Conservation (phyloP, 2,888 invertebrate genomes). For the Euzophera pinguis region DNA sequence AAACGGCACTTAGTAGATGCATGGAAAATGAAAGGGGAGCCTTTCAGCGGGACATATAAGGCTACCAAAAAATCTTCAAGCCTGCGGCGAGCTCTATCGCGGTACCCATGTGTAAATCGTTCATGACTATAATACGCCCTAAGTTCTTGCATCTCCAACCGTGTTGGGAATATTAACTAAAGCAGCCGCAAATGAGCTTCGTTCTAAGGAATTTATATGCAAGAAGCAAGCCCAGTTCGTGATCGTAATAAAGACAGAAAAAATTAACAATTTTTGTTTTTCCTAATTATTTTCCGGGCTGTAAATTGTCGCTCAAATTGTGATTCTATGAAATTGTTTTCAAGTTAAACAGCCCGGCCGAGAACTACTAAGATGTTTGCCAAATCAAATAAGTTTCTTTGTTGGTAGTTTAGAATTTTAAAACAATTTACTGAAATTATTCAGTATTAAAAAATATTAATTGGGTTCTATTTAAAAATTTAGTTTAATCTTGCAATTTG, state of each 20-base stretch:
- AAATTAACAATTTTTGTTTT: neutral
- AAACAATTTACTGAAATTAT: too few species aligned
- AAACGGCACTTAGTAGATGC: too few species aligned
- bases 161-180: constrained; percentile 1
- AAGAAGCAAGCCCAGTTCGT: neutral
- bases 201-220: constrained; percentile 3
- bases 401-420: too few species aligned
- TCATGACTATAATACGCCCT: too few species aligned
- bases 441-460: too few species aligned
- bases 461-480: too few species aligned
- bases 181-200: neutral
- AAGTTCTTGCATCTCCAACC: neutral
- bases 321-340: neutral
- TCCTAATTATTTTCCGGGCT: neutral
- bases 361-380: neutral
- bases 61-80: too few species aligned
- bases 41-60: too few species aligned
- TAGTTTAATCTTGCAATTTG: too few species aligned
- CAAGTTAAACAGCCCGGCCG: neutral
- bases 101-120: too few species aligned
- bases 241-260: neutral
- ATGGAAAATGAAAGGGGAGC: too few species aligned
- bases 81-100: too few species aligned
- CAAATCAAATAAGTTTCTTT: neutral
- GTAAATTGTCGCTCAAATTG: neutral